Evolutionary conservation across 2,888 invertebrate species (phyloP), one percentile per base, ranked within the genome.

Genomic region (Carabus problematicus): DNA sequence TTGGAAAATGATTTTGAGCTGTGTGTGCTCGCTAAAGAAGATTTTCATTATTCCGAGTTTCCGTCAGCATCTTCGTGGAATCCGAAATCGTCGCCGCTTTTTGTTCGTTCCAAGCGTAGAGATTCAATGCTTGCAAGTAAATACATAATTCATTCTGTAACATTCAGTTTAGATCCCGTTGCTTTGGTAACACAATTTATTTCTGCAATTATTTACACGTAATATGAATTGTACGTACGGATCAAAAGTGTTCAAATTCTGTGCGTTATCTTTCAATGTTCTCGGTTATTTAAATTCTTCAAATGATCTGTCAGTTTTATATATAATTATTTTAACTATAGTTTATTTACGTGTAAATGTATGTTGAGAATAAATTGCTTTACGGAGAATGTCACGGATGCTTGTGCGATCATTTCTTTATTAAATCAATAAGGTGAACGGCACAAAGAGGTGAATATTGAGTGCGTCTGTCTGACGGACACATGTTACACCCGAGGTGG

Each of bases 351-450:
- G n/a, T 29, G 16, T 14, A 29, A 16, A 16, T 8, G 12, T 56
- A 73, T 71, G 71, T 63, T 69, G 72, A 70, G 71, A 73, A 74
- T 72, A 14, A 43, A 56, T 64, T 14, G 43, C 19, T 43, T 64
- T 64, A 43, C 56, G 42, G n/a, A n/a, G 58, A 40, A 14, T 63
- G 42, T 40, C 63, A 39, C 16, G 47, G 64, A 43, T 43, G 29
- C 42, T 18, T 74, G 75, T 73, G 72, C 75, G 77, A 78, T 79
- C 77, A 79, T 79, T 78, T 77, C 78, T 79, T 79, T 79, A 79
- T 79, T 78, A 77, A 79, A 79, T 80, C 79, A 79, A 80, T 80
- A 79, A 77, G 77, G 72, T 72, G 73, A 63, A 70, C 71, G 73
- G 73, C 75, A 76, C 76, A 75, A 77, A 76, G 74, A 75, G 71